phyloP scores from a whole-genome alignment of 2,888 invertebrate genomes.

The Parnassius mnemosyne region DNA sequence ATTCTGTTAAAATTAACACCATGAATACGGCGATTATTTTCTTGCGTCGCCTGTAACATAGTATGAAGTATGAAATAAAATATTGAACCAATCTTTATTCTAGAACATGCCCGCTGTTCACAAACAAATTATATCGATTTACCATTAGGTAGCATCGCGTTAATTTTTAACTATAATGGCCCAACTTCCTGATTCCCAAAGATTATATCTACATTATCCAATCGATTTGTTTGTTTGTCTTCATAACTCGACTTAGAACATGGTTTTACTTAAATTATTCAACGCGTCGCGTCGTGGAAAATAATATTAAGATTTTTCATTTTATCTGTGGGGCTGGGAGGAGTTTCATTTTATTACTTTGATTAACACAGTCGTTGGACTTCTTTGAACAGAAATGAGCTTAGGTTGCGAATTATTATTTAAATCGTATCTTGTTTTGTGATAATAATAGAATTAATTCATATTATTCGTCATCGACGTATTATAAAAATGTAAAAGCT shows the following conservation, averaged over 20 bases:
- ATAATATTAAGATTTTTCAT: slow-evolving; percentile 29
- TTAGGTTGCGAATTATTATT: background rate
- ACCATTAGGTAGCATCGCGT: slow-evolving; percentile 60
- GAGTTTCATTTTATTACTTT: slow-evolving; percentile 6
- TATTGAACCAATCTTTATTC: background rate
- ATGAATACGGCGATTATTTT: too few relatives aligned
- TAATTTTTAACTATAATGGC: slow-evolving; percentile 67
- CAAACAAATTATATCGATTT: slow-evolving; percentile 57
- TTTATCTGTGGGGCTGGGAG: background rate
- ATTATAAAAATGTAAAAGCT: too few relatives aligned
- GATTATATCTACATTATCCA: slow-evolving; percentile 59
- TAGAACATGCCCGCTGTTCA: background rate
- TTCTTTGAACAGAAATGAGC: background rate
- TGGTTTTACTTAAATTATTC: slow-evolving; percentile 35
- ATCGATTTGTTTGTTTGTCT: slow-evolving; percentile 30
- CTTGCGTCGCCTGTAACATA: too few relatives aligned
- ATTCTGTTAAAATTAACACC: too few relatives aligned
- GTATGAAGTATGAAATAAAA: too few relatives aligned
- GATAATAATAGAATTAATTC: too few relatives aligned
- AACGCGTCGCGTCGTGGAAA: slow-evolving; percentile 27
- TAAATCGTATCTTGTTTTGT: too few relatives aligned
- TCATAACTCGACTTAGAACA: slow-evolving; percentile 10
- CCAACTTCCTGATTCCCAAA: slow-evolving; percentile 58
- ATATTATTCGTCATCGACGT: too few relatives aligned
- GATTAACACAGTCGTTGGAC: background rate